Percentiles rank a stretch among this genome's conserved stretches.
Conservation (phyloP, 1,140 invertebrate genomes). For the Probaryconus sp. region DNA sequence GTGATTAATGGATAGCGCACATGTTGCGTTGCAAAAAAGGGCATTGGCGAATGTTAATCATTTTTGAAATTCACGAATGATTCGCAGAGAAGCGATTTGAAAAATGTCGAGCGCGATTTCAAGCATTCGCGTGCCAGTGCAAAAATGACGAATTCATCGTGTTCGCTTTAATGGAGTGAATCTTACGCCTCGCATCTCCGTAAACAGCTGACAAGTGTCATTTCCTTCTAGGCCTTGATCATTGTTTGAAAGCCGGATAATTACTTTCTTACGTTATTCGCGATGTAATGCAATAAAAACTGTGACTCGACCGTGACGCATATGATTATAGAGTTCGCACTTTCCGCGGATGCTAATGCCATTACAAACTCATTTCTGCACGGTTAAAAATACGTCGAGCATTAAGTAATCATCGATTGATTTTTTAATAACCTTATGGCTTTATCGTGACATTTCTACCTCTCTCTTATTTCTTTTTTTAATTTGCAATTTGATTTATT, state of each 20-base stretch:
- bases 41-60: no score
- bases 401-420: not conserved
- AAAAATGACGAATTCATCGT: not conserved
- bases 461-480: not conserved
- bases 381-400: constrained; percentile 1
- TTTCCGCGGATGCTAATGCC: constrained; percentile 29
- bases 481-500: no score
- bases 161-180: not conserved
- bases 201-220: constrained; percentile 26
- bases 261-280: constrained; percentile 41
- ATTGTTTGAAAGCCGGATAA: constrained; percentile 41
- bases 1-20: constrained; percentile 9
- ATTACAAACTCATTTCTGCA: not conserved
- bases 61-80: no score
- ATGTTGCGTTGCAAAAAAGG: no score
- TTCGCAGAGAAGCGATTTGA: not conserved
- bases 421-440: constrained; percentile 9
- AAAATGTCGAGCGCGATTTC: not conserved
- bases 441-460: no score
- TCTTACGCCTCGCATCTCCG: not conserved
- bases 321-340: constrained; percentile 19
- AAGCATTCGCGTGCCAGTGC: not conserved
- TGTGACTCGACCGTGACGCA: constrained; percentile 33
- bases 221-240: constrained; percentile 40
- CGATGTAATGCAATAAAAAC: constrained; percentile 24